Evolutionary conservation across 1,140 invertebrate genomes (phyloP).

Genomic region (Druon quercuslanigerum): DNA sequence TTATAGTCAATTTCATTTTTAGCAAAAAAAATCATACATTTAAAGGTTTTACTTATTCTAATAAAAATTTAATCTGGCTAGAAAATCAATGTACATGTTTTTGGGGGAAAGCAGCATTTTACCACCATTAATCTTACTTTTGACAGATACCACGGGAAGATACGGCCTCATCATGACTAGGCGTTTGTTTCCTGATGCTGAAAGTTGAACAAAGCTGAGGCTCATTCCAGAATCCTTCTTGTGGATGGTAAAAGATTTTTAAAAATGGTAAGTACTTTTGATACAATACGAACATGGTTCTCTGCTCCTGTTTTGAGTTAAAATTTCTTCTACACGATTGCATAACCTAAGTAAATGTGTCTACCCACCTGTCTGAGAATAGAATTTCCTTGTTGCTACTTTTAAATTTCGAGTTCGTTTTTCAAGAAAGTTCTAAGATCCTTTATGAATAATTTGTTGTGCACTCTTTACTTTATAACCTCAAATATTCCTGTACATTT

Average conservation of each 20-base stretch:
- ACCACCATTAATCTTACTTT: conserved; percentile 37
- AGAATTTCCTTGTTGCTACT: background rate
- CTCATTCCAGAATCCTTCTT: conserved; percentile 20
- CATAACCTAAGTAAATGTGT: background rate
- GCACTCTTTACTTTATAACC: too few relatives aligned
- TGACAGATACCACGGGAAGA: too few relatives aligned
- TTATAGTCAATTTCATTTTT: background rate
- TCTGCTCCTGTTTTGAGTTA: conserved; percentile 5
- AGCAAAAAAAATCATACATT: background rate
- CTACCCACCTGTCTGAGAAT: too few relatives aligned
- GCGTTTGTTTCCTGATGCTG: conserved; percentile 33
- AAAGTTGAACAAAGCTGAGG: conserved; percentile 49
- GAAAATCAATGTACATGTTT: background rate
- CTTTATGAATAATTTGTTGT: too few relatives aligned
- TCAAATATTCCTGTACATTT: too few relatives aligned
- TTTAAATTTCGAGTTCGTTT: background rate
- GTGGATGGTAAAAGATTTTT: conserved; percentile 67
- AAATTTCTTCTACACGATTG: conserved; percentile 20
- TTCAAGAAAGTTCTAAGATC: background rate
- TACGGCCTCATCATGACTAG: conserved; percentile 59
- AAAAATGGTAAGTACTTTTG: conserved; percentile 63
- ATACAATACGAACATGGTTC: conserved; percentile 26
- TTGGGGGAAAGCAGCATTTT: conserved; percentile 28
- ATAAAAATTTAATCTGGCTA: background rate
- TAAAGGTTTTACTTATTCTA: background rate